Base-by-base conservation (phyloP, 2,888 invertebrate genomes). In the Schizotus pectinicornis region DNA sequence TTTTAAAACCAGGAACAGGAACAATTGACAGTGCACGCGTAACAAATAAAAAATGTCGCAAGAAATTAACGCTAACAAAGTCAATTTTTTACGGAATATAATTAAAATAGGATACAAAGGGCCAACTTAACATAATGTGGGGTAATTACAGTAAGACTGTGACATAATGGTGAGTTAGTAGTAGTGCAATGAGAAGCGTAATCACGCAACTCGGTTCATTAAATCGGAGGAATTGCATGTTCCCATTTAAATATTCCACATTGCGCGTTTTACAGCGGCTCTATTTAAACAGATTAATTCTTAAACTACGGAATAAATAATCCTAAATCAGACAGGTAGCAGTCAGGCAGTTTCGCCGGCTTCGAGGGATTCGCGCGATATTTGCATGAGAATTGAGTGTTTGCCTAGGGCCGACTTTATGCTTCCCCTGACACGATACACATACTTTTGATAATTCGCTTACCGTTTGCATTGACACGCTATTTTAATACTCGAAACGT, bases 391-490 rank as follows among this genome's bases (percentile, higher is more conserved):
- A 59, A 59, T 59, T 56, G 59, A 59, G 59, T 59, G 52, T 59
- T 59, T 59, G 59, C 51, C 42, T 59, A 56, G 52, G 52, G 59
- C 56, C 46, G 45, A 52, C 48, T 59, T 59, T 59, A 59, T 59
- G 56, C 56, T 34, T 59, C 59, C 59, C 59, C 35, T 41, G 59
- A 37, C 52, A 59, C 56, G 48, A 48, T 42, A 53, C 59, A 56
- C 59, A 54, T 59, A 59, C 56, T 60, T 56, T 61, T 66, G 63
- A 67, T 68, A 68, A 67, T 68, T 65, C 63, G 58, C 62, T 59
- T 52, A 55, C 46, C 49, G 61, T 60, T 61, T 67, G 65, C 67
- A 67, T 69, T 65, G 67, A 66, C 70, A 70, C 69, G 69, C 69
- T 50, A 70, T 64, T 62, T 63, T 56, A 38, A 58, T 59, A 51